These are phyloP conservation scores for Neuroscelio doddi DNA, from an alignment of 2,888 invertebrate species.

Conservation along the genomic window DNA sequence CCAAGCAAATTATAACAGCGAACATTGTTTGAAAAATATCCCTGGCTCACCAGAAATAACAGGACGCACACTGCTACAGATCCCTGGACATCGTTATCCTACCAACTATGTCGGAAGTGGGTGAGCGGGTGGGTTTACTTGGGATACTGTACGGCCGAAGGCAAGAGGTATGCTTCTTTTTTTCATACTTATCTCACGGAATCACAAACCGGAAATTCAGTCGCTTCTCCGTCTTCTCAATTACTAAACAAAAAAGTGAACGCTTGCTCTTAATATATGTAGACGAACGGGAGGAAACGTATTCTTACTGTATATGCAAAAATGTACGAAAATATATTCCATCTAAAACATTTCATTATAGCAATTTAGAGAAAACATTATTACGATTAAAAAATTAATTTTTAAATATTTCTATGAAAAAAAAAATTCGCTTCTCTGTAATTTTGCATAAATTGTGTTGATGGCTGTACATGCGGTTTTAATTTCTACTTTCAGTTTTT, in stretches of 20 bases:
- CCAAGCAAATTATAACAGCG: conserved; percentile 66
- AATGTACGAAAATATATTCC: no score
- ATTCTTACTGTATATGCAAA: no score
- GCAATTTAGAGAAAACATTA: conserved; percentile 29
- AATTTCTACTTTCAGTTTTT: no score
- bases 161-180: conserved; percentile 36
- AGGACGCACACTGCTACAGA: conserved; percentile 53
- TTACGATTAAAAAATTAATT: no score
- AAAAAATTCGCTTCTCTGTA: no score
- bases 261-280: conserved; percentile 10
- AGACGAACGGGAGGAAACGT: no score
- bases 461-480: no score
- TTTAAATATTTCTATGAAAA: no score
- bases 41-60: conserved; percentile 59
- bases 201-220: conserved; percentile 45
- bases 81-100: conserved; percentile 64
- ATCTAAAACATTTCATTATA: no score
- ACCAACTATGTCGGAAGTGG: conserved; percentile 46
- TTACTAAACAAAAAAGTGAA: conserved; percentile 24
- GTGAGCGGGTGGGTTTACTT: conserved; percentile 46
- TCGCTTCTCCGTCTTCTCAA: conserved; percentile 29
- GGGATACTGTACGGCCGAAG: conserved; percentile 44
- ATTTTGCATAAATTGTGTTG: no score
- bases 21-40: conserved; percentile 67
- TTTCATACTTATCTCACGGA: conserved; percentile 41